Base-by-base conservation (phyloP, 2,888 invertebrate genomes). In the Julus scanicus region DNA sequence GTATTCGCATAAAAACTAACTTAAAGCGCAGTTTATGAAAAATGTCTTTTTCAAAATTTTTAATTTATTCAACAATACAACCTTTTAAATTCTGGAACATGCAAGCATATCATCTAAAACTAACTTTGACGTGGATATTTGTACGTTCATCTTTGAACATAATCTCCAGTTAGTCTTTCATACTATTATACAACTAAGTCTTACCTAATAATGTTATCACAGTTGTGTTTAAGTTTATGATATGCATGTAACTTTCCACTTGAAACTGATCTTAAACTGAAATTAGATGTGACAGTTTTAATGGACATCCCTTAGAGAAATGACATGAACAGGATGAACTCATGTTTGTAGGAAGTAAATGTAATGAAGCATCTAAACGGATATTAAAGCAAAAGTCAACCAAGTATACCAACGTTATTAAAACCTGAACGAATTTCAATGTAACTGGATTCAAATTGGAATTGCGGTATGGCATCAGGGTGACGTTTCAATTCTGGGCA, bases 311-410 rank as follows among this genome's bases (percentile, higher is more conserved):
- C 20, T 37, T 13, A 80, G 37, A 80, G 80, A 80, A 80, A 80
- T 37, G 80, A 80, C 80, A 37, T 13, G 37, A 3, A 13, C 6
- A 2, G 37, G 80, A 80, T 80, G 37, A 13, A 37, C 9, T 37
- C 80, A 80, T 80, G 80, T 80, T 80, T 80, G 15, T 15, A 37
- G 80, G 37, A 80, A 80, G 80, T 37, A 80, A 80, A 37, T 8
- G 29, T 80, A 80, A 37, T 80, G 80, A 80, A 80, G 80, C 80
- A 37, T 29, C 80, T 80, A 80, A 80, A 80, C 80, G 9, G 80
- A 80, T 80, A 80, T 80, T 80, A 80, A 80, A 80, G 80, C 20
- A 80, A 80, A 80, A 80, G 80, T 37, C 80, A 80, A 37, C 80
- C 80, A 80, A 29, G 80, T 80, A 80, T 20, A 37, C 29, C 71